A percentile compares a stretch with the other conserved stretches of the same genome.
phyloP scores from a whole-genome alignment of 2,888 invertebrate genomes.

The Phragmatobia fuliginosa region DNA sequence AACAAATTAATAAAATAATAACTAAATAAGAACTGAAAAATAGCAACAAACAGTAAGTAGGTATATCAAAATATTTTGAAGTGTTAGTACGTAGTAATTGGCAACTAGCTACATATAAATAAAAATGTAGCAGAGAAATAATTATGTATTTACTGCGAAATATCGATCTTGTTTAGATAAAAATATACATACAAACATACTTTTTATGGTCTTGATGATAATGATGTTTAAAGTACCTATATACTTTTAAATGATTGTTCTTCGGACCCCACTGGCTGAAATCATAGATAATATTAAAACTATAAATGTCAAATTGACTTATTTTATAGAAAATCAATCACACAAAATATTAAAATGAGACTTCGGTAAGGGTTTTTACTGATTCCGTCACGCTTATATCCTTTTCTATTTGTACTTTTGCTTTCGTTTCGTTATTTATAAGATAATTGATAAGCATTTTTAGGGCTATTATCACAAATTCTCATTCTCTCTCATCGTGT shows the following conservation, averaged over 20 bases:
- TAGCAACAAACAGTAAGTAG: neutral
- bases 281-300: conserved; percentile 1
- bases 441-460: neutral
- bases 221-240: neutral
- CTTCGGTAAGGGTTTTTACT: neutral
- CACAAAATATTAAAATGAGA: neutral
- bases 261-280: neutral
- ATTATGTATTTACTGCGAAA: neutral
- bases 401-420: neutral
- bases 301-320: conserved; percentile 1
- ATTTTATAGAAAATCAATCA: neutral
- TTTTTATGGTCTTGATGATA: neutral
- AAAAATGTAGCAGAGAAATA: neutral
- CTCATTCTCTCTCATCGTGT: too few relatives aligned
- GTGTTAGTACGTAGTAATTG: neutral
- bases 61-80: neutral
- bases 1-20: too few relatives aligned
- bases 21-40: neutral
- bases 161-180: neutral
- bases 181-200: neutral
- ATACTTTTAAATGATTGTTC: neutral
- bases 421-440: neutral
- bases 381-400: neutral
- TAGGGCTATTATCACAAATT: too few relatives aligned
- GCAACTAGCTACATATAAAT: neutral